phyloP scores from a whole-genome alignment of 2,888 invertebrate genomes.

The Temnothorax unifasciatus region DNA sequence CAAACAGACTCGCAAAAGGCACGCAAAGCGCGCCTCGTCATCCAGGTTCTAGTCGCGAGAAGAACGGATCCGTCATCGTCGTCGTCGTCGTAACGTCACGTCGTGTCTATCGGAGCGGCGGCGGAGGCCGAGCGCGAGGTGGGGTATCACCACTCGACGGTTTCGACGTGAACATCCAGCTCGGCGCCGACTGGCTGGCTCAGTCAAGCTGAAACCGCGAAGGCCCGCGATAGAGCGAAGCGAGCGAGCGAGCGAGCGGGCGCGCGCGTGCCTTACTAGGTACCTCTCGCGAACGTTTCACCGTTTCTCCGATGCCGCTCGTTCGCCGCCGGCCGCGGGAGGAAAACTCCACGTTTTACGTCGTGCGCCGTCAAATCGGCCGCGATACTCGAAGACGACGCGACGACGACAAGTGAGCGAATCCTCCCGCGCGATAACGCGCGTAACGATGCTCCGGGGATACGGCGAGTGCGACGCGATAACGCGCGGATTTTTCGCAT shows the following conservation, averaged over 20 bases:
- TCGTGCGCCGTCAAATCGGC: conserved; percentile 6
- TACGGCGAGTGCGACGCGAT: background rate
- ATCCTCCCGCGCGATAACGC: background rate
- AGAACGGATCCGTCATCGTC: conserved; percentile 10
- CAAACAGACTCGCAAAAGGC: background rate
- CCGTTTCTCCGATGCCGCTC: conserved; percentile 54
- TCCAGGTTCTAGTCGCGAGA: conserved; percentile 15
- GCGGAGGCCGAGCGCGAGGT: conserved; percentile 59
- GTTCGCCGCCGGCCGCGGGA: background rate
- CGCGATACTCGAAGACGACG: background rate
- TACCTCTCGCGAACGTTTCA: conserved; percentile 33
- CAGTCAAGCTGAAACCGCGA: conserved; percentile 84
- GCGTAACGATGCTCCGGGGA: background rate
- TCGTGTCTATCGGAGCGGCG: conserved; percentile 51
- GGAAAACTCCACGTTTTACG: background rate
- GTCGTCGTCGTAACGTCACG: conserved; percentile 62
- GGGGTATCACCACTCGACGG: conserved; percentile 74
- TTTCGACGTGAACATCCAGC: conserved; percentile 73
- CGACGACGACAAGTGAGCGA: background rate
- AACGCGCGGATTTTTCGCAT: conserved; percentile 3
- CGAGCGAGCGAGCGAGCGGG: conserved; percentile 21
- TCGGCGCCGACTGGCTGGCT: conserved; percentile 74
- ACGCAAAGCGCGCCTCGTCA: background rate
- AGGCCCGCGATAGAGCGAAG: conserved; percentile 64
- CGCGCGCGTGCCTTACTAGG: conserved; percentile 45